Evolutionary conservation across 2,113 vertebrate species (phyloP).

Genomic region (Proteles cristata): DNA sequence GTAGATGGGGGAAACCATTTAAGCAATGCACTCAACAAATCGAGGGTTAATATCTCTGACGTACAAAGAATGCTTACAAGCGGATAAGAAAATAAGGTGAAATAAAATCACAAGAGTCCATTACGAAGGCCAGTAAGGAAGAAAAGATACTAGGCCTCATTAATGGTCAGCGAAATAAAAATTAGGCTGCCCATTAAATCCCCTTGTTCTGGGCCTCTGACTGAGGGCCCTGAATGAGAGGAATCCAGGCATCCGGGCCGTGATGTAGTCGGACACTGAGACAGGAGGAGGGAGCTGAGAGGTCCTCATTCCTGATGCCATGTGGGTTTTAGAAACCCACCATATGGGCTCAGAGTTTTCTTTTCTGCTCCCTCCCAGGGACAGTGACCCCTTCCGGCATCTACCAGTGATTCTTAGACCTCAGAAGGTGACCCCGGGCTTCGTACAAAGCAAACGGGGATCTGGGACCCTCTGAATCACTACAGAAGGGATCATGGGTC

Average conservation of each 20-base stretch:
- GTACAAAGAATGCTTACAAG: background rate
- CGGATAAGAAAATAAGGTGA: background rate
- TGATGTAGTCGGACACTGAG: background rate
- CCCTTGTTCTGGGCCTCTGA: background rate
- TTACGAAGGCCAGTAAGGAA: background rate
- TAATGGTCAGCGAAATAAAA: slow-evolving; percentile 38
- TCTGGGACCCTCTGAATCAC: background rate
- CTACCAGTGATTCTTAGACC: background rate
- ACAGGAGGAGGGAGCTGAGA: background rate
- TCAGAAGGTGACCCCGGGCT: background rate
- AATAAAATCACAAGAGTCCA: background rate
- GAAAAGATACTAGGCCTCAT: background rate
- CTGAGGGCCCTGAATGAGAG: background rate
- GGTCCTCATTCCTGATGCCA: background rate
- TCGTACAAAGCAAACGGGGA: background rate
- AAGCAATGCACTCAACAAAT: background rate
- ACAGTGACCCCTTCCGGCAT: background rate
- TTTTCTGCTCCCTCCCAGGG: background rate
- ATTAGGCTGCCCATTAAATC: background rate
- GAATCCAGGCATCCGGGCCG: background rate
- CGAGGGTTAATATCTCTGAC: background rate
- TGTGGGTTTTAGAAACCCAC: background rate
- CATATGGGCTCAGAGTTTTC: background rate
- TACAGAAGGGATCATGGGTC: background rate
- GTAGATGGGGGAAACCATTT: background rate